A percentile compares a stretch with the other conserved stretches of the same genome.
phyloP scores from a whole-genome alignment of 1,140 invertebrate genomes.

The Drosophila repletoides region DNA sequence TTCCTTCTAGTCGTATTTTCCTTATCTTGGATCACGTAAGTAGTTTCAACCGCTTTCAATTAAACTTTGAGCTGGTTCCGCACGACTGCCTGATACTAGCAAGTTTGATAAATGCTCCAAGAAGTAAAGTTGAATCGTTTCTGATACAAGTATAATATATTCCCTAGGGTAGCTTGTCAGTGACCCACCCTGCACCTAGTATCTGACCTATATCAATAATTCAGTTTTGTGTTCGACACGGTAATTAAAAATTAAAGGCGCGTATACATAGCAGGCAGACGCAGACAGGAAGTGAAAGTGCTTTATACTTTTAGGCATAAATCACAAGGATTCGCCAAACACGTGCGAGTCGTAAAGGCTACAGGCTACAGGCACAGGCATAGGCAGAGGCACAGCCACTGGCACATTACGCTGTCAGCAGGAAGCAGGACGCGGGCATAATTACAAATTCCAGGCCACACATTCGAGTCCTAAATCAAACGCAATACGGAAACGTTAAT shows the following conservation, averaged over 20 bases:
- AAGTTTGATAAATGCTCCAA: slow-evolving; percentile 13
- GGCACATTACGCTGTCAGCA: slow-evolving; percentile 64
- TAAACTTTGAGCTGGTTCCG: not conserved
- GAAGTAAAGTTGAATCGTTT: not conserved
- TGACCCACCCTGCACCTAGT: not conserved
- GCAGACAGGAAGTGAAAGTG: slow-evolving; percentile 2
- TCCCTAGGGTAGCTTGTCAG: too few species aligned
- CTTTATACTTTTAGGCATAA: slow-evolving; percentile 48
- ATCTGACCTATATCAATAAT: slow-evolving; percentile 72
- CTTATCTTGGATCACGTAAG: not conserved
- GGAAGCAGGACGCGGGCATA: slow-evolving; percentile 32
- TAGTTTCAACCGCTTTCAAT: not conserved
- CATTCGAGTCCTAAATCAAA: slow-evolving; percentile 69
- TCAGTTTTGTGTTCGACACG: slow-evolving; percentile 53
- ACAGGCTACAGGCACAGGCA: too few species aligned
- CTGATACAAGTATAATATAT: too few species aligned
- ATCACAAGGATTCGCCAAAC: slow-evolving; percentile 53
- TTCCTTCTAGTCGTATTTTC: too few species aligned
- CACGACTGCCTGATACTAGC: slow-evolving; percentile 12
- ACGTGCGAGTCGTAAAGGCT: slow-evolving; percentile 66
- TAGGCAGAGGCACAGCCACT: too few species aligned
- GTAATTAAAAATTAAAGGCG: slow-evolving; percentile 76
- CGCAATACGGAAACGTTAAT: slow-evolving; percentile 68
- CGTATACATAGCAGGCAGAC: slow-evolving; percentile 41
- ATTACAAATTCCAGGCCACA: slow-evolving; percentile 73